Base-by-base conservation (phyloP, 2,888 invertebrate genomes). In the Drosophila falleni region DNA sequence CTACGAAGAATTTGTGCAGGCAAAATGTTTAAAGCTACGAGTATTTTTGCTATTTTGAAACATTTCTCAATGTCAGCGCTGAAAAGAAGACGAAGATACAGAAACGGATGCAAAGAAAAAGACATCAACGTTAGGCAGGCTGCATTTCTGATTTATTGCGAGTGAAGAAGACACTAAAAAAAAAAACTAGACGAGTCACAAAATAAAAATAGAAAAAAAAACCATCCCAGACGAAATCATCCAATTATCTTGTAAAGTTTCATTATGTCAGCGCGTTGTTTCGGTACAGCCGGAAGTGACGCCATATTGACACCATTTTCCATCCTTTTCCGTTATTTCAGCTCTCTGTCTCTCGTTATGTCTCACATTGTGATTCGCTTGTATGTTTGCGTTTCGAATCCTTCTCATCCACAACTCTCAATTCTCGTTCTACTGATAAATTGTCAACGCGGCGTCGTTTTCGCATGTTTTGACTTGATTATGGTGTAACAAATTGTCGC, bases 191-290 rank as follows among this genome's bases (percentile, higher is more conserved):
- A 47, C 41, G 11, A 49, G 26, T 37, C 46, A 39, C 41, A 35
- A 3, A 65, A 39, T 37, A 35, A 3, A 65, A 42, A 39, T 42
- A 29, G 3, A 46, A 50, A 41, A 31, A 16, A 35, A 39, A 44
- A 50, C 46, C 50, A 2, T 35, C 2, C 49, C 69, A 75, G 67
- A 74, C 77, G 71, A 76, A 85, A 73, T 79, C 87, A 78, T 89
- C 90, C 90, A 89, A 89, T 89, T 89, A 89, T 85, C 59, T 82
- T 77, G 87, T 79, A 88, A 83, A 83, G 79, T 81, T 90, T 88
- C 83, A 87, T 84, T 89, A 83, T 88, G 81, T 82, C 73, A 78
- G 67, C 81, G 73, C 71, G 69, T 60, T 70, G 70, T 77, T 82
- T 80, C 68, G 49, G 64, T 53, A 15, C 15, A 53, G 59, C 63